Evolutionary conservation across 2,113 vertebrate genomes (phyloP).

Genomic region (Prionailurus viverrinus): DNA sequence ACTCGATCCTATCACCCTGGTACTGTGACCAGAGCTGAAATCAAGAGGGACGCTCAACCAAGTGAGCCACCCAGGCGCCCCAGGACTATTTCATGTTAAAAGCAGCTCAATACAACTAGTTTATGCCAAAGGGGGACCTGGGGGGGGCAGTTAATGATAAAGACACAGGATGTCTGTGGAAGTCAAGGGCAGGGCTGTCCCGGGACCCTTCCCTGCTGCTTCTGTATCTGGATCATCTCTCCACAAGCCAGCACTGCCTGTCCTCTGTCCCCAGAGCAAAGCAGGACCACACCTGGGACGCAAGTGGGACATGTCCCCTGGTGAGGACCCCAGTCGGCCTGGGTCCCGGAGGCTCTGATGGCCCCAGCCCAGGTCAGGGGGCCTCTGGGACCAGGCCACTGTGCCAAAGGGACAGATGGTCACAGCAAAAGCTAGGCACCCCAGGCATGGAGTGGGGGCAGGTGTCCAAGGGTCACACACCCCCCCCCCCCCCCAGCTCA

Average conservation of each 20-base stretch:
- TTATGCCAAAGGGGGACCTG: too few relatives aligned
- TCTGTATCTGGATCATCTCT: neutral
- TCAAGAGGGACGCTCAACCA: too few relatives aligned
- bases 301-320: neutral
- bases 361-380: accelerated
- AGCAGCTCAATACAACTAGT: neutral
- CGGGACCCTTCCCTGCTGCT: neutral
- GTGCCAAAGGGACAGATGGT: neutral
- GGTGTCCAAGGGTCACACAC: neutral
- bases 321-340: neutral
- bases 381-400: neutral
- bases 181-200: neutral
- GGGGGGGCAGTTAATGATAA: too few relatives aligned
- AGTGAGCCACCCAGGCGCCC: too few relatives aligned
- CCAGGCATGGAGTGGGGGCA: neutral
- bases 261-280: neutral
- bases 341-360: too few relatives aligned
- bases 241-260: neutral
- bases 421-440: accelerated
- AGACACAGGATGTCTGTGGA: neutral
- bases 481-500: neutral
- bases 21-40: too few relatives aligned
- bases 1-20: too few relatives aligned
- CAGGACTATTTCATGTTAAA: neutral
- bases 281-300: neutral